A percentile compares a stretch with the other conserved stretches of the same genome.
phyloP scores from a whole-genome alignment of 2,797 vertebrate genomes.

The Sebastes iracundus region DNA sequence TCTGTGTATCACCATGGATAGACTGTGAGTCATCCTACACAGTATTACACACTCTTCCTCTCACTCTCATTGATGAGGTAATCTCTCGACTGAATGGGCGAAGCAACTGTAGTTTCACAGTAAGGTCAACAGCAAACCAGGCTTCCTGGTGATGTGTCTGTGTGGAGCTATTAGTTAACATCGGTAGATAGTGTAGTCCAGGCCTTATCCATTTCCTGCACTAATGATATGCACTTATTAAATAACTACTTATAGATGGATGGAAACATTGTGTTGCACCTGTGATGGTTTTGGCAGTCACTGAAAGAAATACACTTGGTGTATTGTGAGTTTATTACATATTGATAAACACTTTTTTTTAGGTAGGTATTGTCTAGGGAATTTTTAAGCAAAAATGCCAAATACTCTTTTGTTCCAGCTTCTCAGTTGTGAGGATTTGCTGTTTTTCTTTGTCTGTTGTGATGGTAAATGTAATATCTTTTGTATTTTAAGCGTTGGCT shows the following conservation, averaged over 20 bases:
- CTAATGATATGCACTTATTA: neutral
- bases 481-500: neutral
- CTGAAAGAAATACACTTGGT: neutral
- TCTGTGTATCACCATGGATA: constrained; percentile 51
- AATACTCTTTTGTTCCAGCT: neutral
- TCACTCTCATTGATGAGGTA: constrained; percentile 73
- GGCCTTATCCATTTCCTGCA: neutral
- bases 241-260: neutral
- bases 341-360: neutral
- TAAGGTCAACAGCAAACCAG: constrained; percentile 33
- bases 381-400: neutral
- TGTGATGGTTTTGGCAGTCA: neutral
- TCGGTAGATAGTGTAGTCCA: neutral
- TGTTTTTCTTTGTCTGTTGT: neutral
- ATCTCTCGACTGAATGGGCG: constrained; percentile 63
- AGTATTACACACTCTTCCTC: constrained; percentile 59
- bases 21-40: constrained; percentile 73
- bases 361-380: too few relatives aligned
- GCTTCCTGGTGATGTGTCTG: constrained; percentile 2
- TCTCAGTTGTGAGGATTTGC: neutral
- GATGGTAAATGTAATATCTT: neutral
- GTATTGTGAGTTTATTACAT: neutral
- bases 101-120: constrained; percentile 40
- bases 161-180: neutral
- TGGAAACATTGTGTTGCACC: neutral